Evolutionary conservation across 53 echinoderm and acorn worm species (phyloP), one percentile per base, ranked within the genome.

Genomic region (Actinopyga echinites): DNA sequence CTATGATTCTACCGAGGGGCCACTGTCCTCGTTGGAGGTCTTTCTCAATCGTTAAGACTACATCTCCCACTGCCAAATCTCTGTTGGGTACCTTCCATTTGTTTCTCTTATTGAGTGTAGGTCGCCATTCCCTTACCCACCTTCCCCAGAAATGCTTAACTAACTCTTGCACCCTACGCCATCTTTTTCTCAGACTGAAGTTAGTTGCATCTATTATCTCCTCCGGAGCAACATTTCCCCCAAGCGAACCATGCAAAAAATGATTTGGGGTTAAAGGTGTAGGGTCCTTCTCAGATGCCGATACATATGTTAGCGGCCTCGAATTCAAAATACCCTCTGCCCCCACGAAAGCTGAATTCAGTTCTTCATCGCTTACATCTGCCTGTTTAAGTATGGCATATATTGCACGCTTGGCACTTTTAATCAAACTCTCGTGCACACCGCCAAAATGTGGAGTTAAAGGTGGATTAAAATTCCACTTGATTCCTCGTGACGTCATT

Each of bases 121-220:
- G 62, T 7, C 58, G 22, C 60, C 81, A 81, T 35, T 81, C 81
- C 37, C 22, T 36, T 40, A 64, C 36, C 64, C 82, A 64, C 44
- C 81, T 81, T 21, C 52, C 37, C 82, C 82, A 82, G 64, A 82
- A 64, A 30, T 82, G 40, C 30, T 52, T 63, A 35, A 82, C 22
- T 20, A 82, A 28, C 31, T 64, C 82, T 53, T 82, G 82, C 19
- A 82, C 82, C 29, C 82, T 37, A 1, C 82, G 38, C 82, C 82
- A 82, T 64, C 82, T 63, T 31, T 82, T 82, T 20, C 65, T 38
- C 9, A 43, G 65, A 24, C 23, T 35, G 30, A 82, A 63, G 10
- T 4, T 8, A 1, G 31, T 64, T 13, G 64, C 23, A 30, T 82
- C 82, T 25, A 82, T 4, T 34, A 82, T n/a, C 22, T 3, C 32